Base-by-base conservation (phyloP, 2,797 vertebrate species). In the Pseudochromis fuscus region DNA sequence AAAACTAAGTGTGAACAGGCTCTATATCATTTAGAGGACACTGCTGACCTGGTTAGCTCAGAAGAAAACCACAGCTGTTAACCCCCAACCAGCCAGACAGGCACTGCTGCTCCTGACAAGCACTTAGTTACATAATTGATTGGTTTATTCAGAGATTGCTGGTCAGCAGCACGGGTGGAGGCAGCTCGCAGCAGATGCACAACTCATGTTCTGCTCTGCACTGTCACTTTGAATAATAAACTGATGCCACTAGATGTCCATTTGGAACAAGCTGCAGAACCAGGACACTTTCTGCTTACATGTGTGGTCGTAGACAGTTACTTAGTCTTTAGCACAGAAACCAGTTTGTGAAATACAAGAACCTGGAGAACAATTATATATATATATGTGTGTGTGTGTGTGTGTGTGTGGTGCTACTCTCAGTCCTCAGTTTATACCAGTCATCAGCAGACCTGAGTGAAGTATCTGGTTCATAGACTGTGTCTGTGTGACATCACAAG, bases 181-280 rank as follows among this genome's bases (percentile, higher is more conserved):
- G 28, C 35, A 28, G 48, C 51, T 9, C 65, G 55, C 9, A 44
- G 59, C 19, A 67, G 67, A 80, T 80, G 81, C 51, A 77, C 57
- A 67, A 77, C 31, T 73, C 75, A 68, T 80, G 76, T 77, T 50
- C 33, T 35, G 49, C 40, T 50, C n/a, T 55, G 49, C 18, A 48
- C 58, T 31, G 58, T 70, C 64, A 55, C 57, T 62, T 77, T 80
- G 78, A 72, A 86, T 79, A 78, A 80, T 80, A 60, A 40, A 82
- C 19, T 3, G 67, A 50, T 10, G 16, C 67, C 55, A 64, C 45
- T 40, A 49, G 15, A 18, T 27, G 23, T n/a, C 27, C 46, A 63
- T 77, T 60, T 53, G 21, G 40, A 58, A 74, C 59, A 61, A 69
- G 67, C 12, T 28, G 51, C 24, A 53, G 50, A 66, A n/a, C 13